Base-by-base conservation (phyloP, 2,797 vertebrate species). In the Mycteria americana region DNA sequence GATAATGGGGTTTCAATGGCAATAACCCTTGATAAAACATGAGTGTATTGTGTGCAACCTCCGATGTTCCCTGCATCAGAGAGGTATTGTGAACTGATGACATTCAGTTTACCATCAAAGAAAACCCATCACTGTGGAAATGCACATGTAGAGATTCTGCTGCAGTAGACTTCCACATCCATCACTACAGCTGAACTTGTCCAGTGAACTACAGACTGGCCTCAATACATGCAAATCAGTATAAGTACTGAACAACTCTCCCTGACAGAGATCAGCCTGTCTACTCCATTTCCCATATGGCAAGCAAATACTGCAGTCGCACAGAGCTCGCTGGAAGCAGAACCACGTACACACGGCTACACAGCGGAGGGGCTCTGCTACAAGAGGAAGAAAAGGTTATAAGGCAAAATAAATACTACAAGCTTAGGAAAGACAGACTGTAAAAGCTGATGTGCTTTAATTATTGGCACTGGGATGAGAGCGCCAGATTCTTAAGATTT, bases 321-420 rank as follows among this genome's bases (percentile, higher is more conserved):
- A 31, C 69, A 37, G 88, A 79, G 63, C 70, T 63, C 92, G 24
- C 59, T 70, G 59, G 43, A 67, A 80, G 62, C 23, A 45, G 48
- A 72, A 57, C 21, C 21, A 6, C 18, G 3, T 4, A 11, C 28
- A 31, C 31, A 9, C 0, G 0, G 50, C 45, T 21, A 9, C 65
- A 24, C 18, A 82, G 67, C 1, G 0, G 43, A 43, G 15, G 27
- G 43, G 54, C 85, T 76, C 83, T 51, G 53, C 80, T 35, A 37
- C 64, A 56, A 24, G 0, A 45, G 35, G 16, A 79, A 46, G 30
- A 31, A 59, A 33, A 87, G 51, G 28, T 24, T 67, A 16, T 7
- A 46, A 73, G 43, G 35, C 62, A 90, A 80, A 95, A 57, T 23
- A 74, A 72, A 77, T 31, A n/a, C 31, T 63, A 48, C 30, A 70